Evolutionary conservation across 2,888 invertebrate species (phyloP).

Genomic region (Scaptomyza reducta): DNA sequence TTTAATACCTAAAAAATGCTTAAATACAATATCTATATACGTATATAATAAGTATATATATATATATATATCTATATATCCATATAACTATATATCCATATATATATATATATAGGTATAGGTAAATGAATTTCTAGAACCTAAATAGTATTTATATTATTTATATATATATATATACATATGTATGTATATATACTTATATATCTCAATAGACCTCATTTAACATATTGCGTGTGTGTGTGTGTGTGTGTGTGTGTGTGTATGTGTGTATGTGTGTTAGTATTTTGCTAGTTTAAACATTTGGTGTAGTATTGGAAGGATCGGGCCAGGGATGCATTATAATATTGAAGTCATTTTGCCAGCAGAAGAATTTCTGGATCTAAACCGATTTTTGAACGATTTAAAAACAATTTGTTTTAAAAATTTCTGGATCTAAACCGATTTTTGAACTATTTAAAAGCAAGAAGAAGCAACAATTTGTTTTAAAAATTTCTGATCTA

Average conservation of each 20-base stretch:
- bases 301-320: background rate
- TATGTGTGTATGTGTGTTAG: conserved; percentile 15
- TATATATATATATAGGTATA: conserved; percentile 37
- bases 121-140: conserved; percentile 36
- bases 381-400: conserved; percentile 6
- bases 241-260: conserved; percentile 12
- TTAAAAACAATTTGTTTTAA: conserved; percentile 45
- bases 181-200: conserved; percentile 23
- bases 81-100: conserved; percentile 61
- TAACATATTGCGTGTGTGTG: conserved; percentile 22
- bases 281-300: conserved; percentile 22
- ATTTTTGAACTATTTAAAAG: conserved; percentile 1
- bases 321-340: background rate
- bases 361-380: conserved; percentile 8
- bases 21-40: conserved; percentile 71
- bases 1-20: conserved; percentile 77
- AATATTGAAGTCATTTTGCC: background rate
- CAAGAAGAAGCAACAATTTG: conserved; percentile 36
- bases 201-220: conserved; percentile 7
- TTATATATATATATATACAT: conserved; percentile 27
- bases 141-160: conserved; percentile 41
- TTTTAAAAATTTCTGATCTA: conserved; percentile 26
- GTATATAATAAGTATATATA: conserved; percentile 46
- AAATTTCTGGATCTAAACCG: conserved; percentile 24
- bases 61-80: conserved; percentile 42